A percentile compares a stretch with the other conserved stretches of the same genome.
These are phyloP conservation scores for Epsilonema sp. DNA, from an alignment of 2,888 invertebrate genomes.

Conservation along the genomic window DNA sequence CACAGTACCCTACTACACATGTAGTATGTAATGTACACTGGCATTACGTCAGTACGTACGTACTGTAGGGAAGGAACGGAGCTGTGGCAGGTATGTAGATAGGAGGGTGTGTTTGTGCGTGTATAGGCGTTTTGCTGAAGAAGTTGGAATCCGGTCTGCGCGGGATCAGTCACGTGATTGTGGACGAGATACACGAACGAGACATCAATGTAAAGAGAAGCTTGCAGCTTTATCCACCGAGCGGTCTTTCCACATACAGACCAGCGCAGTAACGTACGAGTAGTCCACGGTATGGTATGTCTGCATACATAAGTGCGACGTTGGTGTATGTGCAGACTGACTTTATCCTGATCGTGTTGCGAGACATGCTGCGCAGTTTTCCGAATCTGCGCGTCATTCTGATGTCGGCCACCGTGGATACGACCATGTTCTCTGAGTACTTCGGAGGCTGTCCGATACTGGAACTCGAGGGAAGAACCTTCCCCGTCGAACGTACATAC, in stretches of 20 bases:
- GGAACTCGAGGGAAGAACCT: constrained; percentile 66
- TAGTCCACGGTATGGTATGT: too few species aligned
- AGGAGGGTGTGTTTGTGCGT: too few species aligned
- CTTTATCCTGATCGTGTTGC: constrained; percentile 72
- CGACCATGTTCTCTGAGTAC: constrained; percentile 67
- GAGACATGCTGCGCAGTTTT: constrained; percentile 81
- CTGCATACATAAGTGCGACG: too few species aligned
- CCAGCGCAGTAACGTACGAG: too few species aligned
- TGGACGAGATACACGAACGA: constrained; percentile 86
- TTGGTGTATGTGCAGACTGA: constrained; percentile 48
- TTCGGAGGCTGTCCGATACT: constrained; percentile 76
- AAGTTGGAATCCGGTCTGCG: constrained; percentile 78
- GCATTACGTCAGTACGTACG: too few species aligned
- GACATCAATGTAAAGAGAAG: constrained; percentile 47
- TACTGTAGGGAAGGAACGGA: too few species aligned
- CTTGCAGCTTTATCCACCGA: too few species aligned
- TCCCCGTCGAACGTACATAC: constrained; percentile 47
- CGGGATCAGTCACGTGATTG: constrained; percentile 87
- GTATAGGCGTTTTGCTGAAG: constrained; percentile 62
- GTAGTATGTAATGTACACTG: too few species aligned
- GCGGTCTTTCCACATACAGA: too few species aligned
- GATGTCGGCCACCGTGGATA: constrained; percentile 97
- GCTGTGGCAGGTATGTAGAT: too few species aligned
- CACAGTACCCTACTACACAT: too few species aligned
- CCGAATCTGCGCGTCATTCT: constrained; percentile 75